Conservation (phyloP, 1,140 invertebrate species). For the Drosophila biarmipes region DNA sequence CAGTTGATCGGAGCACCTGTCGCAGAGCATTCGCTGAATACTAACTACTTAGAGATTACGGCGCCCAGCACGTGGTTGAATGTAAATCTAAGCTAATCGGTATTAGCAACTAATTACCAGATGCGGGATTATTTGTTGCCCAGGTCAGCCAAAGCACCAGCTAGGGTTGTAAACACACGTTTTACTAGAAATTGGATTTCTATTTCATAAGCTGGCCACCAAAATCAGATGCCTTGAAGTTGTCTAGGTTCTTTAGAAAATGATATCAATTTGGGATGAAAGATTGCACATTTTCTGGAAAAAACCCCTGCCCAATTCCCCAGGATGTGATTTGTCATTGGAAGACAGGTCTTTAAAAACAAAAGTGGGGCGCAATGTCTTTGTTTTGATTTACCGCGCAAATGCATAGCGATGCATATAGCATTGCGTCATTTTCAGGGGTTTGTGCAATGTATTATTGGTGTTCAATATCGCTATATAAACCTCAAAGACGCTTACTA, state of each 20-base stretch:
- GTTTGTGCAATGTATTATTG: constrained; percentile 11
- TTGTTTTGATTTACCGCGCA: constrained; percentile 21
- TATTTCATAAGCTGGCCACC: no score
- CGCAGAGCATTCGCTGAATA: constrained; percentile 7
- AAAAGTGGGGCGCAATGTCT: constrained; percentile 29
- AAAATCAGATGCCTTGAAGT: no score
- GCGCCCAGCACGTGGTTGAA: constrained; percentile 25
- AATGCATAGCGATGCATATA: constrained; percentile 4
- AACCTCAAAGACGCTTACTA: neutral
- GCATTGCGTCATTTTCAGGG: constrained; percentile 21
- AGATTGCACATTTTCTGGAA: neutral
- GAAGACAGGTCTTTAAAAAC: constrained; percentile 19
- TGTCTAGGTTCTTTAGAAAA: no score
- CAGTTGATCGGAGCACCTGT: constrained; percentile 24
- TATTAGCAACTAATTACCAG: neutral
- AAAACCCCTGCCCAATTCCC: neutral
- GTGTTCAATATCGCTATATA: no score
- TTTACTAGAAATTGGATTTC: no score
- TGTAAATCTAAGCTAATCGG: constrained; percentile 6
- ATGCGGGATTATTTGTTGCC: neutral
- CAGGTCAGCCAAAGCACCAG: neutral
- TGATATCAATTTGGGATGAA: no score
- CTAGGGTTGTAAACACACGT: no score
- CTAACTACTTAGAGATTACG: neutral
- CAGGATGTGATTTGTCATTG: constrained; percentile 18